A percentile compares a stretch with the other conserved stretches of the same genome.
phyloP scores from a whole-genome alignment of 1,140 invertebrate genomes.

The Chlorops oryzae region DNA sequence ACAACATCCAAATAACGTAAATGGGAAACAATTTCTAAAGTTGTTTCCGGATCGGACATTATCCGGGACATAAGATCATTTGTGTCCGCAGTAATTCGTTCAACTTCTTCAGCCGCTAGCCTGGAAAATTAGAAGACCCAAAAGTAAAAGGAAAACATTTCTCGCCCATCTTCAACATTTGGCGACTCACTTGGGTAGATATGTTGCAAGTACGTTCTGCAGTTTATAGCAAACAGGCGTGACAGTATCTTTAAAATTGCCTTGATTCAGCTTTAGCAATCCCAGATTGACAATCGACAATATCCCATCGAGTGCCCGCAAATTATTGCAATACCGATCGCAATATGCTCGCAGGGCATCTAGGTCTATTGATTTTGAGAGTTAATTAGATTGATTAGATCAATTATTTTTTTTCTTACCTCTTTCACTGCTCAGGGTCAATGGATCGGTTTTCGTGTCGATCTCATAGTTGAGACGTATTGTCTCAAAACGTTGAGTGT shows the following conservation, averaged over 20 bases:
- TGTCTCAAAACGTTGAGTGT: conserved; percentile 59
- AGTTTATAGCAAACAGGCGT: conserved; percentile 62
- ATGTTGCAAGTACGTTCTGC: conserved; percentile 55
- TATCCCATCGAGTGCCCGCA: conserved; percentile 57
- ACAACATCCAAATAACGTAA: conserved; percentile 64
- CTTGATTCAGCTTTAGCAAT: conserved; percentile 61
- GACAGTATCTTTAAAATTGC: conserved; percentile 64
- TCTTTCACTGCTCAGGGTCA: conserved; percentile 50
- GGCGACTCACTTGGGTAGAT: conserved; percentile 53
- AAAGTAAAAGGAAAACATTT: too few relatives aligned
- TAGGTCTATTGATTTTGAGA: conserved; percentile 50
- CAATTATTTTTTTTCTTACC: conserved; percentile 17
- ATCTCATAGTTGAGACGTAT: conserved; percentile 65
- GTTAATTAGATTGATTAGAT: background rate
- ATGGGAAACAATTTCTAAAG: conserved; percentile 61
- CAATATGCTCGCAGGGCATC: conserved; percentile 56
- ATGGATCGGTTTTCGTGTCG: conserved; percentile 58
- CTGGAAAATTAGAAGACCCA: conserved; percentile 30
- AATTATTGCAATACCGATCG: conserved; percentile 56
- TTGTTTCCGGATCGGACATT: conserved; percentile 56
- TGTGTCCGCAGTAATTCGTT: conserved; percentile 54
- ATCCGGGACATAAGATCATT: conserved; percentile 58
- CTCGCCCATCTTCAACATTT: too few relatives aligned
- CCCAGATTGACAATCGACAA: conserved; percentile 58
- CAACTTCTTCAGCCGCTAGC: conserved; percentile 57